Evolutionary conservation across 35 echinoderm and acorn worm species (phyloP), one percentile per base, ranked within the genome.

Genomic region (Apostichopus parvimensis): DNA sequence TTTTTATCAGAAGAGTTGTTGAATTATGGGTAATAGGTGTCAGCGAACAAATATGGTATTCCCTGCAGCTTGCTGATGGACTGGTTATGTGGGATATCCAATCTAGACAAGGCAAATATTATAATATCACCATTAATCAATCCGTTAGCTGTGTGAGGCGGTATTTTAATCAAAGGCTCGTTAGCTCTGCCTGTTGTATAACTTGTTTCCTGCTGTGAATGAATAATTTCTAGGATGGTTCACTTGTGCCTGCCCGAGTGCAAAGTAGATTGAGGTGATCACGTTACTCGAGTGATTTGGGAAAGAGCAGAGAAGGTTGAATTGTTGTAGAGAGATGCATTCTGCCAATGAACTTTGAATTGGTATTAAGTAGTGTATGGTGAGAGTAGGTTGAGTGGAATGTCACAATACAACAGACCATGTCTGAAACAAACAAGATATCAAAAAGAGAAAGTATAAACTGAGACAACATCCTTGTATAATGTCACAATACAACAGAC

Each of bases 191-290:
- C 71, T 75, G 71, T 84, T 84, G 54, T 20, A 59, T 84, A 59
- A 25, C 55, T 58, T 84, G 11, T 58, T 80, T 84, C 21, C 57
- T 59, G 81, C 54, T 58, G 18, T 84, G 81, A 84, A 84, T 57
- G 14, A 84, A 24, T 84, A 60, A 84, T 84, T 84, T 84, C 81
- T 84, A 84, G 81, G 81, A 84, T 84, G 81, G 81, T 53, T 84
- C 81, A 84, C 56, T 22, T n/a, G 56, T 56, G 81, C 34, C 34
- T 58, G 22, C n/a, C 81, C 10, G 81, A 58, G 17, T 58, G 81
- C 53, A 84, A 61, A 58, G 81, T 84, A 84, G 81, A 84, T 21
- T 24, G 81, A 18, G 81, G 54, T 84, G 54, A 23, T 59, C 22
- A 20, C 6, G 71, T 75, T 75, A 75, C 71, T n/a, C 17, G 15